Evolutionary conservation across 2,888 invertebrate species (phyloP), one percentile per base, ranked within the genome.

Genomic region (Hyposoter dolosus): DNA sequence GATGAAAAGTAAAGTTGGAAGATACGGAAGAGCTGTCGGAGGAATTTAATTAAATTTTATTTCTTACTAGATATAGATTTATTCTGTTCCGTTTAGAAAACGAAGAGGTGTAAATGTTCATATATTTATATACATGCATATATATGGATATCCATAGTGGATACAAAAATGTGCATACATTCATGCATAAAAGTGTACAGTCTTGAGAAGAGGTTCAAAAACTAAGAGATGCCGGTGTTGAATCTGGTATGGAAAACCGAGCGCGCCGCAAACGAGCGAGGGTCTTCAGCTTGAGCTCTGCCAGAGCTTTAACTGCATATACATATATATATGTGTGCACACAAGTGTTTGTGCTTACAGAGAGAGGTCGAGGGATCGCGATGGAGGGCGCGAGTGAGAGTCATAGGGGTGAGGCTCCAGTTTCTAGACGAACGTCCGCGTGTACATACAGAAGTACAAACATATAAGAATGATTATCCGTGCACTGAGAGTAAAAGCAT

Each of bases 171-270:
- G 47, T 6, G 35, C 40, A 65, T n/a, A 53, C 7, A 32, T 15
- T 28, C 19, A 63, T 45, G 19, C 23, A 71, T 69, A 17, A 7
- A 45, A 47, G 63, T 23, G 17, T 17, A 19, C 17, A 43, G 53
- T 15, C 28, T 35, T 40, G 23, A 17, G n/a, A 12, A 60, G 68
- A 23, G 56, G 10, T 12, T 75, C 28, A 35, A 75, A 82, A 82
- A 75, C 35, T 68, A 50, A 83, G 60, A 72, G 68, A 79, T 45
- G 60, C 45, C 71, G 86, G 76, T 68, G 83, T 86, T 86, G 60
- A 60, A 76, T 75, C 68, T 83, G 83, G 83, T 83, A 76, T 77
- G 76, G 76, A 80, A 83, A 83, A 81, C 43, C 83, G 63, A 75
- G 77, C 68, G 77, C 76, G 68, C 66, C 68, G 80, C 72, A 68